Percentiles rank a stretch among this genome's conserved stretches.
phyloP scores from a whole-genome alignment of 2,888 invertebrate genomes.

The Sacculina carcini region DNA sequence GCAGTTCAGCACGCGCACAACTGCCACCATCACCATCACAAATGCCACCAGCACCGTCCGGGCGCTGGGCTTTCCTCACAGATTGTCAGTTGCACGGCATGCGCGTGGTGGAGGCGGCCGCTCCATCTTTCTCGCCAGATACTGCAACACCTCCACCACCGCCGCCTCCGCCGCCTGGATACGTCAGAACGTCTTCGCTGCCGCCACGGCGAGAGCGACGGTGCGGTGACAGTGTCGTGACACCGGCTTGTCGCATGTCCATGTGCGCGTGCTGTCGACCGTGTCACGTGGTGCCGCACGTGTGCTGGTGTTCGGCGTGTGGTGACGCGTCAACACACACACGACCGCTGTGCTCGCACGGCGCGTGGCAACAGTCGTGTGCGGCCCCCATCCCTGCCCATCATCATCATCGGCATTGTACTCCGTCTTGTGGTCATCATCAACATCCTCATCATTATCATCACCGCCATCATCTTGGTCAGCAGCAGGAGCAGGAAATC shows the following conservation, averaged over 20 bases:
- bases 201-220: neutral
- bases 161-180: neutral
- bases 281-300: neutral
- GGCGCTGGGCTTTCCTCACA: neutral
- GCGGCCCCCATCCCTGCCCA: neutral
- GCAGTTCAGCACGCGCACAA: too few relatives aligned
- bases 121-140: neutral
- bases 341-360: too few relatives aligned
- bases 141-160: neutral
- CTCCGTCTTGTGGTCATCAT: neutral
- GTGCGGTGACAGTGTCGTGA: too few relatives aligned
- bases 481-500: too few relatives aligned
- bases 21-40: too few relatives aligned
- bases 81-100: neutral
- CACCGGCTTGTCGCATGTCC: too few relatives aligned
- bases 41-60: neutral
- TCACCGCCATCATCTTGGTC: neutral
- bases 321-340: too few relatives aligned
- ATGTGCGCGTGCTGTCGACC: neutral
- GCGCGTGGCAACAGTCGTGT: neutral
- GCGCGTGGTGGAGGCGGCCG: neutral
- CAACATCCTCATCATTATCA: neutral
- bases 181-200: neutral
- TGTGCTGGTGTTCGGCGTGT: neutral
- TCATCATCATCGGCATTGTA: neutral